Conservation (phyloP, 2,888 invertebrate species). For the Leptinotarsa juncta region DNA sequence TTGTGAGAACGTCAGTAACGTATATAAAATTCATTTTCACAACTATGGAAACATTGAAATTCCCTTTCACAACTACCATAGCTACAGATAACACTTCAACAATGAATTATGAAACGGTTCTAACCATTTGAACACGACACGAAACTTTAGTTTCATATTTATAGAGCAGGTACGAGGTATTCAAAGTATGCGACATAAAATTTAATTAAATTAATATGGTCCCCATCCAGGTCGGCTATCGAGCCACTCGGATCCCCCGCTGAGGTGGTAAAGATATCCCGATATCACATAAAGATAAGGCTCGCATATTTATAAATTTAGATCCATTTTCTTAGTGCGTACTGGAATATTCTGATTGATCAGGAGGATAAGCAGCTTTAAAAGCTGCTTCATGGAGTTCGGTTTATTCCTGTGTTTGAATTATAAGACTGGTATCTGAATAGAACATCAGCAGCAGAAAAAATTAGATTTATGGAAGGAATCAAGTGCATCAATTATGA, state of each 20-base stretch:
- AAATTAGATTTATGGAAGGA: no score
- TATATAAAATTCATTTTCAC: no score
- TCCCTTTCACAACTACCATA: not conserved
- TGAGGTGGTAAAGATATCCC: slow-evolving; percentile 54
- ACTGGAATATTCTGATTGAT: slow-evolving; percentile 9
- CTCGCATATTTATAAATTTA: slow-evolving; percentile 59
- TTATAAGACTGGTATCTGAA: not conserved
- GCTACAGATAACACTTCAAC: not conserved
- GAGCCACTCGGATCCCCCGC: slow-evolving; percentile 59
- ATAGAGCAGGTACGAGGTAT: slow-evolving; percentile 59
- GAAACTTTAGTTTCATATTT: slow-evolving; percentile 53
- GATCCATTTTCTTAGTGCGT: slow-evolving; percentile 36
- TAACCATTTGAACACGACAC: not conserved
- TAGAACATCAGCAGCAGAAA: no score
- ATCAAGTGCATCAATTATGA: no score
- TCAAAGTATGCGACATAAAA: slow-evolving; percentile 64
- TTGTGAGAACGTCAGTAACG: no score
- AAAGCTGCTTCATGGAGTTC: not conserved
- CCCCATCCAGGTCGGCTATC: slow-evolving; percentile 48
- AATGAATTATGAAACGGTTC: slow-evolving; percentile 5
- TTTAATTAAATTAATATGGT: slow-evolving; percentile 65
- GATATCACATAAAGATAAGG: slow-evolving; percentile 57
- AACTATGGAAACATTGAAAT: not conserved
- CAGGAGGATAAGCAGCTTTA: not conserved
- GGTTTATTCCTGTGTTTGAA: not conserved